Percentiles rank a stretch among this genome's conserved stretches.
phyloP scores from a whole-genome alignment of 2,797 vertebrate genomes.

The Tenualosa thibaudeaui region DNA sequence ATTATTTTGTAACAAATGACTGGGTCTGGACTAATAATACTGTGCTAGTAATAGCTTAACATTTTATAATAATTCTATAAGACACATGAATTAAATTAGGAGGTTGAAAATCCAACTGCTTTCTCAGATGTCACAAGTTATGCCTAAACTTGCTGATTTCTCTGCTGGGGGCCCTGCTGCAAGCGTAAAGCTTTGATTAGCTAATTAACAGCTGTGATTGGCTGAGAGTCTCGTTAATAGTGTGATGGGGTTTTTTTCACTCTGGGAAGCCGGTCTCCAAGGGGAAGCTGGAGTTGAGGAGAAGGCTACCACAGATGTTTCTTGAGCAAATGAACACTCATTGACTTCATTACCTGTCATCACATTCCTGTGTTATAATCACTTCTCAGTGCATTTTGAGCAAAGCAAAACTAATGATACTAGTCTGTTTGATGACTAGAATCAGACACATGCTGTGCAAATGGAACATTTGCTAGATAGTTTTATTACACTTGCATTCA shows the following conservation, averaged over 20 bases:
- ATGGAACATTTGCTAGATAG: not conserved
- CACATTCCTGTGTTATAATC: not conserved
- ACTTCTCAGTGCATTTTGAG: not conserved
- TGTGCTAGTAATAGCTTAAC: not conserved
- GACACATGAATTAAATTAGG: not conserved
- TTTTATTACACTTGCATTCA: not conserved
- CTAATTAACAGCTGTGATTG: conserved; percentile 10
- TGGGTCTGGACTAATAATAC: no score
- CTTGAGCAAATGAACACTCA: not conserved
- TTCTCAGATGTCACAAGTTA: not conserved
- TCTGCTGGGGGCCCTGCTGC: not conserved
- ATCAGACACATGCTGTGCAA: not conserved
- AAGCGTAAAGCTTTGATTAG: not conserved
- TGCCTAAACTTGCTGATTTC: not conserved
- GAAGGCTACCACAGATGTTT: not conserved
- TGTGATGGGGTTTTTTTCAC: not conserved
- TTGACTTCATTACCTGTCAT: not conserved
- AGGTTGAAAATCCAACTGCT: not conserved
- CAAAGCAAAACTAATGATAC: not conserved
- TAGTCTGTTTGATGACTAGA: not conserved
- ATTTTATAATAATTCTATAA: not conserved
- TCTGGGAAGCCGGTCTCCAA: not conserved
- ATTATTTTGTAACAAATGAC: not conserved
- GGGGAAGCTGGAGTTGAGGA: not conserved
- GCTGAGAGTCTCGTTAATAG: not conserved